Base-by-base conservation (phyloP, 2,888 invertebrate genomes). In the Rhimphoctona megacephalus region DNA sequence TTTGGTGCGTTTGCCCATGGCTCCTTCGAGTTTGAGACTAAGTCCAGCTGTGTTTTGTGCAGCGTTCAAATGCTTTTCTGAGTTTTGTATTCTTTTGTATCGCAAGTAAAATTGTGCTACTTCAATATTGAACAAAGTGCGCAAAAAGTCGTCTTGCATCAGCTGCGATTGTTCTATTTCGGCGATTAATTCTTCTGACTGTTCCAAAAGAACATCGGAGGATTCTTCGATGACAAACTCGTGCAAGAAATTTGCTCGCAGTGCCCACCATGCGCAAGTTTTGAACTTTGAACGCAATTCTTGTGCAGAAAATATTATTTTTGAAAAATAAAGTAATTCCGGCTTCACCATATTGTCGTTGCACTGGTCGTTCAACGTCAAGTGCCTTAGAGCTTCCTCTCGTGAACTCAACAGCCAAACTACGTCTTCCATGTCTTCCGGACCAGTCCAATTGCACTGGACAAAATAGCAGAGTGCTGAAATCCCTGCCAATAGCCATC, bases 1-100 rank as follows among this genome's bases (percentile, higher is more conserved):
- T 91, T 97, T 97, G 11, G 99, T 99, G 87, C 99, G 96, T 93
- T 98, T 97, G 0, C 99, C 99, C 89, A 99, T 94, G 52, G 97
- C 96, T 89, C 98, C 98, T 95, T 95, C 93, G 6, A 98, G 95
- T 90, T 96, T 95, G 64, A 98, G 94, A 67, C 96, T 95, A 64
- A 99, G 94, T 7, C 96, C 96, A 43, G 97, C 95, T 61, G 96
- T 93, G 66, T 96, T 95, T 88, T 96, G 95, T 0, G 97, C 97
- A 69, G 95, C 95, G 8, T 95, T 94, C 79, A 98, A 95, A 91
- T 97, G 96, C 85, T 96, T 96, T 79, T 97, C 96, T 0, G 97
- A 96, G 90, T 96, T 96, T 57, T 96, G 96, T 19, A 97, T 96
- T 89, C 97, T 96, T 89, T 97, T 97, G 93, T 97, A 98, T 77